Evolutionary conservation across 2,888 invertebrate species (phyloP).

Genomic region (Caenorhabditis sinica): DNA sequence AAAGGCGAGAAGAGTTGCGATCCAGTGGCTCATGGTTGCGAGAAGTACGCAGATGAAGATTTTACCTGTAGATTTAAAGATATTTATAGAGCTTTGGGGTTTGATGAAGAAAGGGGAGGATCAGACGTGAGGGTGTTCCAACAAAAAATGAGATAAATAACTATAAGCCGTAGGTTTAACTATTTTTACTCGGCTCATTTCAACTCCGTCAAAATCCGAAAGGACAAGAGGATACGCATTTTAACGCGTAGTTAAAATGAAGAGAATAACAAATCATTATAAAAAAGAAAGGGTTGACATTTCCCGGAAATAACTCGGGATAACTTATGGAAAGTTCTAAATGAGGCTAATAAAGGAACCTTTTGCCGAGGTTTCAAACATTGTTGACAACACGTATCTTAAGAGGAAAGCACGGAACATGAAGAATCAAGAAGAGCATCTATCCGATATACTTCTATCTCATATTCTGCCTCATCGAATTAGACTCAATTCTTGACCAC

Average conservation of each 20-base stretch:
- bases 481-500: conserved; percentile 50
- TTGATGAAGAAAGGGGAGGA: not conserved
- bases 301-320: conserved; percentile 3
- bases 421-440: conserved; percentile 18
- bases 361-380: conserved; percentile 17
- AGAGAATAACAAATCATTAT: conserved; percentile 16
- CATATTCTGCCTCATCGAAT: conserved; percentile 45
- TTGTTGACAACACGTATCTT: not conserved
- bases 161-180: not conserved
- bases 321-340: not conserved
- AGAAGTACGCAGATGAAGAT: conserved; percentile 31
- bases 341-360: conserved; percentile 38
- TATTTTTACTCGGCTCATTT: not conserved
- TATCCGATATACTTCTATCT: conserved; percentile 2
- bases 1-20: conserved; percentile 57
- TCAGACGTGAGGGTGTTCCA: conserved; percentile 8
- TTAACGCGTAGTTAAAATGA: not conserved
- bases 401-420: not conserved
- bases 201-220: not conserved
- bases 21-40: conserved; percentile 64
- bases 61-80: conserved; percentile 32
- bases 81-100: not conserved
- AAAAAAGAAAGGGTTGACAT: conserved; percentile 26
- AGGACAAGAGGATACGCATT: not conserved
- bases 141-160: not conserved